Conservation (phyloP, 2,113 vertebrate species). For the Willisornis vidua region DNA sequence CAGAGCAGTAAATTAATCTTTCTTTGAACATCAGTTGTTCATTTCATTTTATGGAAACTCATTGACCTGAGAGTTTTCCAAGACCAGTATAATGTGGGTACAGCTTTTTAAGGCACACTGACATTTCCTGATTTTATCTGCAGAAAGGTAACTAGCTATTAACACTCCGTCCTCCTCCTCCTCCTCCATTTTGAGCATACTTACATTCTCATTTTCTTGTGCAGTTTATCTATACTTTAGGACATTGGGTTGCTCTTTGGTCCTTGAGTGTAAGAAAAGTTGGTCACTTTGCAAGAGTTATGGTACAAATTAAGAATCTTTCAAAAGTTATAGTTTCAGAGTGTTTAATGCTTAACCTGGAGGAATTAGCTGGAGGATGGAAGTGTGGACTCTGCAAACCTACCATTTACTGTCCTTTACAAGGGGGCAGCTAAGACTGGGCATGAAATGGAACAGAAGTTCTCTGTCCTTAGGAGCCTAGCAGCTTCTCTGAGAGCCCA, state of each 20-base stretch:
- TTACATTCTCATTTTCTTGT: not conserved
- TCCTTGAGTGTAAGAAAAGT: not conserved
- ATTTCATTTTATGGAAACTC: slow-evolving; percentile 1
- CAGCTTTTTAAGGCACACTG: not conserved
- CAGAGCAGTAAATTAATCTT: not conserved
- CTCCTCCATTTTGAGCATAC: not conserved
- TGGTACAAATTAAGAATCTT: not conserved
- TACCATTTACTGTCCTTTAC: not conserved
- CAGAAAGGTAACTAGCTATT: not conserved
- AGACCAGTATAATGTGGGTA: not conserved
- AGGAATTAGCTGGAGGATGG: not conserved
- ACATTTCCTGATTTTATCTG: not conserved
- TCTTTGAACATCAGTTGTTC: not conserved
- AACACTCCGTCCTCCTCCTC: not conserved
- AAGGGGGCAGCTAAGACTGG: not conserved
- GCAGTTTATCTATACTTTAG: not conserved
- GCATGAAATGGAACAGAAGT: not conserved
- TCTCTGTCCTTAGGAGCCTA: not conserved
- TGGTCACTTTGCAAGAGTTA: not conserved
- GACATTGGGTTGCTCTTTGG: not conserved
- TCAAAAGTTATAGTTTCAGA: not conserved
- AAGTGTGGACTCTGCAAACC: not conserved
- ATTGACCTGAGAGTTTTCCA: not conserved
- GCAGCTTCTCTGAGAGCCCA: not conserved
- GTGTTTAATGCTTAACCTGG: not conserved